These are phyloP conservation scores for Microplitis demolitor DNA, from an alignment of 1,140 invertebrate species.

Conservation along the genomic window DNA sequence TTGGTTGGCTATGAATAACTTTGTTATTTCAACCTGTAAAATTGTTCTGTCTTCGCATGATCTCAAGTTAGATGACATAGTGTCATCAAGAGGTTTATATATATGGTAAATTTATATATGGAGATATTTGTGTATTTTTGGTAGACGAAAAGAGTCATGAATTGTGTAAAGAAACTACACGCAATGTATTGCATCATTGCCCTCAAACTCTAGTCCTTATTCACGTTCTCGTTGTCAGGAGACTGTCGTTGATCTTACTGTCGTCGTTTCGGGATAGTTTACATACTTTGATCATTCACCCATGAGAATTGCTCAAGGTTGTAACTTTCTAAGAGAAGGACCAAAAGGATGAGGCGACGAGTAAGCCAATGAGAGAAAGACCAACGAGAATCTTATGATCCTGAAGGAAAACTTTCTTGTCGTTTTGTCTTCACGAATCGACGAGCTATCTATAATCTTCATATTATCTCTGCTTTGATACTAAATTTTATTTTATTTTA, in stretches of 20 bases:
- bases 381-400: background rate
- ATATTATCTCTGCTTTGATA: background rate
- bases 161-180: background rate
- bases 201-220: background rate
- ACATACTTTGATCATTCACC: constrained; percentile 34
- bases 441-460: background rate
- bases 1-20: constrained; percentile 27
- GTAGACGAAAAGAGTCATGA: background rate
- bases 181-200: background rate
- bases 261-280: constrained; percentile 25
- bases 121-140: background rate
- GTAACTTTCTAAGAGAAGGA: constrained; percentile 21
- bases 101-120: background rate
- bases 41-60: constrained; percentile 23
- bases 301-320: constrained; percentile 31
- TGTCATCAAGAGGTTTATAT: background rate
- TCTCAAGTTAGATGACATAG: background rate
- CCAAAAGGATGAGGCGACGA: background rate
- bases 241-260: background rate
- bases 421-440: background rate
- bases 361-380: constrained; percentile 3
- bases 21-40: constrained; percentile 30
- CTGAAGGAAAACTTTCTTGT: background rate
- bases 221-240: background rate
- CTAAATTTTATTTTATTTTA: background rate